A percentile compares a stretch with the other conserved stretches of the same genome.
Conservation (phyloP, 2,113 vertebrate species). For the Sinocyclocheilus anophthalmus region DNA sequence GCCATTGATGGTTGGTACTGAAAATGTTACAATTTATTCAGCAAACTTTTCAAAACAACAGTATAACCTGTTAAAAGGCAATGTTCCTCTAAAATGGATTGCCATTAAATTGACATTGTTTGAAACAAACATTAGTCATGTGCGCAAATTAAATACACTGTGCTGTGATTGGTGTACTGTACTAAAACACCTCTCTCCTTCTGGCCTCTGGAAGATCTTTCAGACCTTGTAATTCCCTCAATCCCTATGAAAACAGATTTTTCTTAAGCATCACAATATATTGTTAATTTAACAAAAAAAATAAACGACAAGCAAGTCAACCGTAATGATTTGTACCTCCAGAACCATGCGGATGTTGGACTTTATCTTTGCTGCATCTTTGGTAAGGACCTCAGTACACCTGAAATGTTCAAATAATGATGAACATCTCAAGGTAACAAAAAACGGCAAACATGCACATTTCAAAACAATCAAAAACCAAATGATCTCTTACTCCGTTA, state of each 20-base stretch:
- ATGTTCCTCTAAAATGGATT: neutral
- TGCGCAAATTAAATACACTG: neutral
- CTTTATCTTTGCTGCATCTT: conserved; percentile 88
- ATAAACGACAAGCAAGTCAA: neutral
- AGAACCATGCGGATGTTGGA: conserved; percentile 88
- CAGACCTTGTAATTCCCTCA: conserved; percentile 85
- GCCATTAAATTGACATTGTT: conserved; percentile 8
- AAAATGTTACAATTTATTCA: conserved; percentile 37
- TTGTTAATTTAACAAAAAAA: neutral
- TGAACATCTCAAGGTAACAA: no score
- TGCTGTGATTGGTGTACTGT: neutral
- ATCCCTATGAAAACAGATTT: conserved; percentile 71
- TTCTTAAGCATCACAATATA: neutral
- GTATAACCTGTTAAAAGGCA: conserved; percentile 53
- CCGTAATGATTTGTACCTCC: conserved; percentile 75
- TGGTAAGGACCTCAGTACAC: conserved; percentile 81
- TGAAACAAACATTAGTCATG: conserved; percentile 9
- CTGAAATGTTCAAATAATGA: conserved; percentile 65
- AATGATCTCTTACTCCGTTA: conserved; percentile 77
- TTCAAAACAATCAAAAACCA: neutral
- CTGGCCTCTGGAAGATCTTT: conserved; percentile 68
- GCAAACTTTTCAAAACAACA: conserved; percentile 34
- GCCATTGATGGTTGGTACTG: neutral
- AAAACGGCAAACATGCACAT: neutral
- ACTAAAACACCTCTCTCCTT: conserved; percentile 63